Evolutionary conservation across 2,797 vertebrate genomes (phyloP), one percentile per base, ranked within the genome.

Genomic region (Zalophus californianus): DNA sequence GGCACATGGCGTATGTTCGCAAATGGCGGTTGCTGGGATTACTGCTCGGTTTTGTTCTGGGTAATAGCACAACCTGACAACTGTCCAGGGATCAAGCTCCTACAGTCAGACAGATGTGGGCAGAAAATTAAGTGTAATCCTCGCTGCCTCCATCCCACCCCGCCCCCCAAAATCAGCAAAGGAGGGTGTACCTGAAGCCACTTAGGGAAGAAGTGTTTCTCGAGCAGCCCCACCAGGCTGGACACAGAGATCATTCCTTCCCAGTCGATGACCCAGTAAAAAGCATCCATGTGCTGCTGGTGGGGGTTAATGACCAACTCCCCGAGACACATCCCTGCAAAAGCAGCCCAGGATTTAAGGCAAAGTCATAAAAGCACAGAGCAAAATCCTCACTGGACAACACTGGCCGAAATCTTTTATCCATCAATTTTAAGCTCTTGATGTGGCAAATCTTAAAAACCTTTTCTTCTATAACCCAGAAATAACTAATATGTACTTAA

Each of bases 181-280:
- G 13, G 29, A 32, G 7, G 29, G 14, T 3, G 0, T 60, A 99
- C 99, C 99, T 99, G 99, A 68, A 99, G 98, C 99, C 99, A 99
- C 98, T 99, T 99, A 10, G 99, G 99, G 93, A 99, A 99, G 98
- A 99, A 99, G 98, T 99, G 99, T 98, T 99, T 99, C 96, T 99
- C 99, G 7, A 99, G 98, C 52, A 99, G 98, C 20, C 99, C 99
- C 75, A 99, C 99, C 0, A 99, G 99, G 98, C 99, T 99, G 92
- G 99, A 99, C 38, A 99, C 98, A 0, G 99, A 99, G 94, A 99
- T 98, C 99, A 99, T 99, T 12, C 99, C 99, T 64, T 99, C 99
- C 99, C 99, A 99, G 98, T 99, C 99, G 72, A 99, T 98, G 97
- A 99, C 99, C 99, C 99, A 99, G 96, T 99, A 99, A 97, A 99